Evolutionary conservation across 1,140 invertebrate genomes (phyloP), one percentile per base, ranked within the genome.

Genomic region (Luehdorfia chinensis): DNA sequence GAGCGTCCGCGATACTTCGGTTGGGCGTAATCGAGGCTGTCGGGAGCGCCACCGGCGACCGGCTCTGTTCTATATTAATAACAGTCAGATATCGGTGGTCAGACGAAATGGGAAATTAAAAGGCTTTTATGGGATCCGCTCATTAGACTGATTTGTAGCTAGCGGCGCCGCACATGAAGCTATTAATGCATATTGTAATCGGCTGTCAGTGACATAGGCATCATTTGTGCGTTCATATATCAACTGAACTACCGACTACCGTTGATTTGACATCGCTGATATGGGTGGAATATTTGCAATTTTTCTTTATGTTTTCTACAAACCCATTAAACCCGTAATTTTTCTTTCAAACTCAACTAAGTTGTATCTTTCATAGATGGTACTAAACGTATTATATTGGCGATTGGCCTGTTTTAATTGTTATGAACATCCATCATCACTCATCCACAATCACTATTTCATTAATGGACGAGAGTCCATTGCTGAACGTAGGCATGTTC

Each of bases 91-190:
- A 80, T 83, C 80, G 59, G 66, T 69, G 70, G 59, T 58, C 67
- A 63, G 57, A 70, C 72, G 47, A 75, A 79, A 85, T 81, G 77
- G 72, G 74, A 78, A 85, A 85, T 85, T 83, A 85, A 85, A 83
- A 83, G 77, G 70, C 78, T 85, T 79, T 80, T 73, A 84, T 75
- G 66, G 65, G 69, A 72, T 78, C 65, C 63, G 60, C 69, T 80
- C 76, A 77, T 80, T 84, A 84, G 71, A 70, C 69, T 70, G 69
- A 83, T 83, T 83, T 75, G 73, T 75, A 62, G 58, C 68, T 54
- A 55, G 58, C 68, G 67, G 68, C 66, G 68, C 63, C 65, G 66
- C 67, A 74, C 67, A 69, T 67, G 59, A 62, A 65, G 62, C 61
- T 80, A 76, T 78, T 75, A 74, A 70, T 72, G 61, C 57, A 50